Evolutionary conservation across 2,888 invertebrate genomes (phyloP), one percentile per base, ranked within the genome.

Genomic region (Celastrina argiolus): DNA sequence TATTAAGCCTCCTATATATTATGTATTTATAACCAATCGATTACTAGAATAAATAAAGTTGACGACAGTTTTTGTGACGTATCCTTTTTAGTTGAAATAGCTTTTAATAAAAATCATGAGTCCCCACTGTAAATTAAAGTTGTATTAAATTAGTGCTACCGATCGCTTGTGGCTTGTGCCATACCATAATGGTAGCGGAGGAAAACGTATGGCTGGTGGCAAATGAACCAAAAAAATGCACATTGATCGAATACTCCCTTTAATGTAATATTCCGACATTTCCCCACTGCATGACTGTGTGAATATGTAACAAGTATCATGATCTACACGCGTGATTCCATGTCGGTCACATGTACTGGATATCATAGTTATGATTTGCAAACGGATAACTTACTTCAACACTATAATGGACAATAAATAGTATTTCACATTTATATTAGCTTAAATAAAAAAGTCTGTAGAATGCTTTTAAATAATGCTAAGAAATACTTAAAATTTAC

Each of bases 141-240:
- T 4, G 14, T 10, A 42, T 26, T 63, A 2, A 28, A 45, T 28
- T 18, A 18, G 16, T 6, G 41, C 2, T 65, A 22, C 66, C 28
- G 7, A 18, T n/a, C 58, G 58, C 66, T 67, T 68, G 14, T 70
- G 18, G 16, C 61, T 73, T 71, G 58, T 10, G 66, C 69, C 69
- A 66, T 41, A 59, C 64, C 58, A 42, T 56, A 67, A 71, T 69
- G 69, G 69, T 63, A 69, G 71, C 70, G 63, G 71, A 70, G 76
- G 72, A 78, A 69, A 72, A 76, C 84, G 80, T 81, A 83, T 80
- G 82, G 81, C 76, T 74, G 78, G 76, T 76, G 76, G 81, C 79
- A 86, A 86, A 86, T 84, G 87, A 87, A 86, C 83, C 86, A 84
- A 84, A 85, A 86, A 81, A 86, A 75, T 74, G 69, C 78, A 74